Evolutionary conservation across 2,113 vertebrate species (phyloP).

Genomic region (Chamaetylas fuelleborni): DNA sequence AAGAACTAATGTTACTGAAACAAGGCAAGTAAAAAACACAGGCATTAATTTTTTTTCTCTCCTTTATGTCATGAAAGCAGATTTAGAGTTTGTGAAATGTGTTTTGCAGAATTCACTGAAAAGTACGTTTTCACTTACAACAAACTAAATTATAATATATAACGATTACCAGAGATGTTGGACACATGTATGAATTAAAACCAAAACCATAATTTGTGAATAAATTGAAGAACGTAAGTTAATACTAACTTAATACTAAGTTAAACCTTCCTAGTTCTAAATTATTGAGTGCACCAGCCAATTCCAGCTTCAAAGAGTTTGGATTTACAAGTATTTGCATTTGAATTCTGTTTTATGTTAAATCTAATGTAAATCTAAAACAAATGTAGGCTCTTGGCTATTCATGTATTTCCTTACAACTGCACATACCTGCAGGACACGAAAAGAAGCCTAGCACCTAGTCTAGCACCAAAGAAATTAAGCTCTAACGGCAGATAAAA

Average conservation of each 20-base stretch:
- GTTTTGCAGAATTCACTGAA: background rate
- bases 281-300: background rate
- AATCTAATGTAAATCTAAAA: background rate
- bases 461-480: background rate
- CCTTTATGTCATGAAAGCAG: background rate
- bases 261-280: background rate
- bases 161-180: background rate
- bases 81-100: background rate
- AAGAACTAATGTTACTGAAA: background rate
- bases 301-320: background rate
- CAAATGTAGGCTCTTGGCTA: background rate
- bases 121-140: background rate
- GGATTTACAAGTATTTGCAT: constrained; percentile 45
- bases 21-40: background rate
- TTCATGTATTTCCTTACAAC: background rate
- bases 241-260: background rate
- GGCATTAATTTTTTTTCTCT: background rate
- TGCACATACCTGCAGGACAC: background rate
- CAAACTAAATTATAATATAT: background rate
- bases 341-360: background rate
- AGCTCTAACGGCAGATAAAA: background rate
- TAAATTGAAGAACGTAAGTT: background rate
- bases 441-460: background rate
- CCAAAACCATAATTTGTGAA: background rate
- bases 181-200: background rate